Percentiles rank a stretch among this genome's conserved stretches.
Conservation (phyloP, 2,888 invertebrate species). For the Nebria salina region DNA sequence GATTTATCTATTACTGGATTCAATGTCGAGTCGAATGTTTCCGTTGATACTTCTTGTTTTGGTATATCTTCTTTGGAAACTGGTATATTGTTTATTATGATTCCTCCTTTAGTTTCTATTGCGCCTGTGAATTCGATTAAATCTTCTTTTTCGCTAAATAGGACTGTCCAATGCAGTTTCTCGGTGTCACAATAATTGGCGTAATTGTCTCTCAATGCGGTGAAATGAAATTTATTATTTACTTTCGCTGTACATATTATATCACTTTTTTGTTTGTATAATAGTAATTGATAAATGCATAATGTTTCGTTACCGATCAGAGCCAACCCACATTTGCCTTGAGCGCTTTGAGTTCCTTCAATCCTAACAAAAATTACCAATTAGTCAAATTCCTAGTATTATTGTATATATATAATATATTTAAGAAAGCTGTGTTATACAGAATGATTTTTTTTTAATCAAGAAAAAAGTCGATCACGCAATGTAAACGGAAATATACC, state of each 20-base stretch:
- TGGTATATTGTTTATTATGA: constrained; percentile 22
- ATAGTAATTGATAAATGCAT: constrained; percentile 56
- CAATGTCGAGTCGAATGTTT: neutral
- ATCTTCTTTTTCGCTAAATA: constrained; percentile 54
- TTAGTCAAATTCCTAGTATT: neutral
- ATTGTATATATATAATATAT: no score
- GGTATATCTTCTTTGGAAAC: constrained; percentile 3
- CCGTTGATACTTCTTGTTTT: constrained; percentile 12
- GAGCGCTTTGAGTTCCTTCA: constrained; percentile 54
- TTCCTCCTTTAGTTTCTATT: constrained; percentile 50
- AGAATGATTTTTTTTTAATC: no score
- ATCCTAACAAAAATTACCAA: constrained; percentile 51
- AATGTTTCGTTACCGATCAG: constrained; percentile 58
- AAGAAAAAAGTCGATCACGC: no score
- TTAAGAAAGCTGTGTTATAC: no score
- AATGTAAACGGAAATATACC: no score
- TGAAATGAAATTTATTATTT: constrained; percentile 51
- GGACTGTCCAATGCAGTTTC: constrained; percentile 56
- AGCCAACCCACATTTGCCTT: constrained; percentile 63
- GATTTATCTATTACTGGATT: constrained; percentile 49
- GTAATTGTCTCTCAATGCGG: constrained; percentile 54
- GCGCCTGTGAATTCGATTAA: constrained; percentile 51
- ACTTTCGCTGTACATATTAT: constrained; percentile 55
- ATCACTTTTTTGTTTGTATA: constrained; percentile 59
- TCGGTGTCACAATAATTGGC: constrained; percentile 56